Evolutionary conservation across 53 echinoderm and acorn worm species (phyloP).

Genomic region (Temnopleurus reevesii): DNA sequence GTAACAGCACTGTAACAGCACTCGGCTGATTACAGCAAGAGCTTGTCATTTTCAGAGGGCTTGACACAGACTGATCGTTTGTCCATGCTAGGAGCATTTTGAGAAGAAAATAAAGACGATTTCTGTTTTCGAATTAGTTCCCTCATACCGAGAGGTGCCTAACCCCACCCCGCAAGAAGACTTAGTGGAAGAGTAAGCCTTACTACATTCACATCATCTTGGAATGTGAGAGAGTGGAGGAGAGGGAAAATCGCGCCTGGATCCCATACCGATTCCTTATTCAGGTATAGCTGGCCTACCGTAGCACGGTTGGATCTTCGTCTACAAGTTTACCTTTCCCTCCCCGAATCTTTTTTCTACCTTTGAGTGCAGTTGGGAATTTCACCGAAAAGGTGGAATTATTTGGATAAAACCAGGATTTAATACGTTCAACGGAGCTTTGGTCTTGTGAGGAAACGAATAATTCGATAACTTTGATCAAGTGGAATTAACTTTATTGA

Average conservation of each 20-base stretch:
- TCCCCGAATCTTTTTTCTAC: not conserved
- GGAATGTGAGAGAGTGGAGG: conserved; percentile 7
- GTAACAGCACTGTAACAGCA: not conserved
- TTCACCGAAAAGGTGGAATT: not conserved
- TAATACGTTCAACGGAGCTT: too few species aligned
- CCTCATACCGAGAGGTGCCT: not conserved
- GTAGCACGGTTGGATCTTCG: not conserved
- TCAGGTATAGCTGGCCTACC: not conserved
- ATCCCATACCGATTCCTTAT: not conserved
- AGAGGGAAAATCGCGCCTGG: not conserved
- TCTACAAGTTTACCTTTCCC: not conserved
- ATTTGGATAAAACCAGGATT: too few species aligned
- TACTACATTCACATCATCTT: not conserved
- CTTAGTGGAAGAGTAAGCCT: not conserved
- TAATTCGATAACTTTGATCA: too few species aligned
- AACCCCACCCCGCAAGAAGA: not conserved
- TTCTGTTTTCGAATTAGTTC: not conserved
- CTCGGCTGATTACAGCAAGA: not conserved
- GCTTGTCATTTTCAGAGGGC: not conserved
- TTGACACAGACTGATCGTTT: not conserved
- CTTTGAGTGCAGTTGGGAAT: not conserved
- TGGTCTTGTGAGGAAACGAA: too few species aligned
- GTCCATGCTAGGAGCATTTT: not conserved
- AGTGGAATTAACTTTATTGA: too few species aligned
- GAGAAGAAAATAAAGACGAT: not conserved